Percentiles rank a stretch among this genome's conserved stretches.
These are phyloP conservation scores for Euwallacea fornicatus DNA, from an alignment of 1,140 invertebrate genomes.

Conservation along the genomic window DNA sequence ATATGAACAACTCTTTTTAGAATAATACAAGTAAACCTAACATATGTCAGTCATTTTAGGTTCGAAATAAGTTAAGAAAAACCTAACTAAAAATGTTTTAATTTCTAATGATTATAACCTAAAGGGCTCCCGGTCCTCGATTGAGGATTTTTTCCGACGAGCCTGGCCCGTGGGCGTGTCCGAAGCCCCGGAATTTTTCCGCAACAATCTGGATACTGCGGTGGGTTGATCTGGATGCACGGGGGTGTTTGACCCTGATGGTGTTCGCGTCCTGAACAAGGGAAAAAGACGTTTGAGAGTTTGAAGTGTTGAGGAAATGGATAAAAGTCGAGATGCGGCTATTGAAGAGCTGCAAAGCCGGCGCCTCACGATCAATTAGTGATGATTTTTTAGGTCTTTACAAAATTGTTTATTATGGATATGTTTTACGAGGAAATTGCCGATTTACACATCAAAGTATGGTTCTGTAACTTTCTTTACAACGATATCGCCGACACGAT, in stretches of 20 bases:
- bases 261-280: conserved; percentile 63
- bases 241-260: conserved; percentile 70
- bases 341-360: too few relatives aligned
- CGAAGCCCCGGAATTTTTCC: conserved; percentile 68
- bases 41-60: conserved; percentile 51
- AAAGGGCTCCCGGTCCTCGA: conserved; percentile 64
- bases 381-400: too few relatives aligned
- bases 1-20: conserved; percentile 50
- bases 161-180: conserved; percentile 60
- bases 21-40: conserved; percentile 43
- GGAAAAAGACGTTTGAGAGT: neutral
- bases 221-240: conserved; percentile 63
- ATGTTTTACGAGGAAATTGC: too few relatives aligned
- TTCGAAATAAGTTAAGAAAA: conserved; percentile 47
- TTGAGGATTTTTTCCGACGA: conserved; percentile 61
- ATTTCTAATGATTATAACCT: conserved; percentile 57
- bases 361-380: too few relatives aligned
- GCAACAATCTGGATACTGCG: conserved; percentile 63
- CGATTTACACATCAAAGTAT: too few relatives aligned
- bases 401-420: too few relatives aligned
- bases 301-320: too few relatives aligned
- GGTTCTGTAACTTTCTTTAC: too few relatives aligned
- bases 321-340: too few relatives aligned
- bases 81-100: conserved; percentile 23
- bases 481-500: too few relatives aligned